These are phyloP conservation scores for Rhamphomyia laevipes DNA, from an alignment of 2,888 invertebrate species.

Conservation along the genomic window DNA sequence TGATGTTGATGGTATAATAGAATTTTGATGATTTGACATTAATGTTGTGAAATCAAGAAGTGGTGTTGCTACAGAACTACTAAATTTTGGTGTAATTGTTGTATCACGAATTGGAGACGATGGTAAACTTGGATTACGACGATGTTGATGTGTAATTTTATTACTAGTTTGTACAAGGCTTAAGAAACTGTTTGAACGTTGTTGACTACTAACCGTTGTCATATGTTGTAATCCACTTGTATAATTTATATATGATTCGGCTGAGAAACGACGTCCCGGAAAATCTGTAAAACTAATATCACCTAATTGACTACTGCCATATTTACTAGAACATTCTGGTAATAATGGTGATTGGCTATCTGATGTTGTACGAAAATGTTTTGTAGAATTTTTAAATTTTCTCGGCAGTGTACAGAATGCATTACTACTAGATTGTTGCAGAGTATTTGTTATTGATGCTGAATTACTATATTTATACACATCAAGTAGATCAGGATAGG, in stretches of 20 bases:
- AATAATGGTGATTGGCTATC: constrained; percentile 66
- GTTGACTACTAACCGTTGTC: constrained; percentile 32
- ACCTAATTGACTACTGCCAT: constrained; percentile 56
- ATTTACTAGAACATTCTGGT: constrained; percentile 48
- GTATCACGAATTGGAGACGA: constrained; percentile 48
- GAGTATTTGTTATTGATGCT: neutral
- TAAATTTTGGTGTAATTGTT: neutral
- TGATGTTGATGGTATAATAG: constrained; percentile 37
- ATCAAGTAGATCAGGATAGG: constrained; percentile 34
- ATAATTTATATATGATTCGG: constrained; percentile 39
- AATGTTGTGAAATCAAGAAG: constrained; percentile 44
- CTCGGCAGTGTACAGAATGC: constrained; percentile 56
- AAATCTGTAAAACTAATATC: constrained; percentile 47
- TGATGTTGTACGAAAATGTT: constrained; percentile 36
- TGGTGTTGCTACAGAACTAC: constrained; percentile 42
- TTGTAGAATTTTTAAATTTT: constrained; percentile 31
- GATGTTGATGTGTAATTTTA: constrained; percentile 22
- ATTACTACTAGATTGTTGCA: constrained; percentile 14
- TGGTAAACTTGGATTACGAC: constrained; percentile 49
- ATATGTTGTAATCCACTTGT: constrained; percentile 29
- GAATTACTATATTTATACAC: constrained; percentile 30
- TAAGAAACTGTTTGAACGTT: constrained; percentile 57
- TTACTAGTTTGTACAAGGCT: constrained; percentile 45
- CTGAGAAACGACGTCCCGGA: constrained; percentile 39
- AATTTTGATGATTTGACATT: constrained; percentile 36